These are phyloP conservation scores for Drosophila leontia DNA, from an alignment of 1,140 invertebrate genomes.

Conservation along the genomic window DNA sequence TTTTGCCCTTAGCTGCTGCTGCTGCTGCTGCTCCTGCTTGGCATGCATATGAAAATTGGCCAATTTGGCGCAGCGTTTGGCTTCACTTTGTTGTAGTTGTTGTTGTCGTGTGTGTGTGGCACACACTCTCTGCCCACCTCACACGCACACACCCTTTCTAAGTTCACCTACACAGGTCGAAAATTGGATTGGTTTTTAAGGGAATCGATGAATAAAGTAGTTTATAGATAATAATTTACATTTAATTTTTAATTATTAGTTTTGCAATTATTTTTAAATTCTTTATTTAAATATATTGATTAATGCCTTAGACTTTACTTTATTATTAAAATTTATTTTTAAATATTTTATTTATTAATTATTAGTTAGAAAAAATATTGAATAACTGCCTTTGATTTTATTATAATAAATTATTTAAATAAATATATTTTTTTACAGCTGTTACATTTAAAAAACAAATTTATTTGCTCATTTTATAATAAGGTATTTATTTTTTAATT, in stretches of 20 bases:
- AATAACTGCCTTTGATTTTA: too few species aligned
- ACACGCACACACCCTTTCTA: not conserved
- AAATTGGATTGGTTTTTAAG: not conserved
- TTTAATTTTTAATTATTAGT: not conserved
- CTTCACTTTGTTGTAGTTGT: constrained; percentile 51
- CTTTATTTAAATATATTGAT: too few species aligned
- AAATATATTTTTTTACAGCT: too few species aligned
- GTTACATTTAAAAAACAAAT: too few species aligned
- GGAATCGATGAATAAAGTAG: not conserved
- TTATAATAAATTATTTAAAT: too few species aligned
- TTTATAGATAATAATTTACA: not conserved
- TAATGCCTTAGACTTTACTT: too few species aligned
- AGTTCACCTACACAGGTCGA: constrained; percentile 3
- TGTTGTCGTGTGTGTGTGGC: not conserved
- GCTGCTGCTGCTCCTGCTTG: constrained; percentile 30
- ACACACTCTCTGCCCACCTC: not conserved
- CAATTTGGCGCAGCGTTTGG: constrained; percentile 71
- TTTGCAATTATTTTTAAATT: not conserved
- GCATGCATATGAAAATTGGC: constrained; percentile 76
- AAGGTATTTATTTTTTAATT: too few species aligned
- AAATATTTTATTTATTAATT: too few species aligned
- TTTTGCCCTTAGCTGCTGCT: constrained; percentile 5
- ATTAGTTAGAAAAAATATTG: too few species aligned
- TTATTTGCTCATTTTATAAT: not conserved
- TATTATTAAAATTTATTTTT: too few species aligned